A percentile compares a stretch with the other conserved stretches of the same genome.
phyloP scores from a whole-genome alignment of 2,888 invertebrate species.

The Dermolepida albohirtum region DNA sequence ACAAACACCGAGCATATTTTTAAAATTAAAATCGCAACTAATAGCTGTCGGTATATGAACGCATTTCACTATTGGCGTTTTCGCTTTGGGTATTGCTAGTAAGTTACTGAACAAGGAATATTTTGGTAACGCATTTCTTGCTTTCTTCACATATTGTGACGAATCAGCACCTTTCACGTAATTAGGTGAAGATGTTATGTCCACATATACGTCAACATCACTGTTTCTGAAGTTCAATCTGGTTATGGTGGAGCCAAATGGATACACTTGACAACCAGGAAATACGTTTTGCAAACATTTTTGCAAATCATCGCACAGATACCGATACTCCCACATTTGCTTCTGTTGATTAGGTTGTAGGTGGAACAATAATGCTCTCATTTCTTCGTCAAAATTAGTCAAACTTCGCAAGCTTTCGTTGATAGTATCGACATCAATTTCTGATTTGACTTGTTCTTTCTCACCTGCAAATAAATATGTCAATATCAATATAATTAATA shows the following conservation, averaged over 20 bases:
- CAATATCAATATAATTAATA: no score
- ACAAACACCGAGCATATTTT: conserved; percentile 75
- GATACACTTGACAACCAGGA: conserved; percentile 66
- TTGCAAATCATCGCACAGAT: conserved; percentile 66
- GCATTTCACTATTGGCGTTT: conserved; percentile 84
- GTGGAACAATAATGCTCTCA: conserved; percentile 60
- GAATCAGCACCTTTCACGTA: conserved; percentile 51
- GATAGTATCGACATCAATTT: conserved; percentile 47
- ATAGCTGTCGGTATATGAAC: conserved; percentile 72
- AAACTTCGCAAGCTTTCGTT: conserved; percentile 51
- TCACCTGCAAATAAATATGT: conserved; percentile 25
- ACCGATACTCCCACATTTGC: conserved; percentile 49
- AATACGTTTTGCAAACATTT: conserved; percentile 61
- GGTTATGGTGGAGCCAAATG: conserved; percentile 82
- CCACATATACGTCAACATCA: conserved; percentile 79
- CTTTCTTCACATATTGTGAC: conserved; percentile 49
- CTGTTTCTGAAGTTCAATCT: conserved; percentile 77
- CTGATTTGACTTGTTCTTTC: conserved; percentile 25
- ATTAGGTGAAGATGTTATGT: conserved; percentile 55
- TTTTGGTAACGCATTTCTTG: conserved; percentile 50
- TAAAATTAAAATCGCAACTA: conserved; percentile 80
- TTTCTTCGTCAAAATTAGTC: conserved; percentile 63
- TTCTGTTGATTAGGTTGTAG: conserved; percentile 58
- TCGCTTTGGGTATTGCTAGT: conserved; percentile 75
- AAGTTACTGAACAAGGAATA: conserved; percentile 68